Evolutionary conservation across 2,797 vertebrate genomes (phyloP).

Genomic region (Phyllotis vaccarum): DNA sequence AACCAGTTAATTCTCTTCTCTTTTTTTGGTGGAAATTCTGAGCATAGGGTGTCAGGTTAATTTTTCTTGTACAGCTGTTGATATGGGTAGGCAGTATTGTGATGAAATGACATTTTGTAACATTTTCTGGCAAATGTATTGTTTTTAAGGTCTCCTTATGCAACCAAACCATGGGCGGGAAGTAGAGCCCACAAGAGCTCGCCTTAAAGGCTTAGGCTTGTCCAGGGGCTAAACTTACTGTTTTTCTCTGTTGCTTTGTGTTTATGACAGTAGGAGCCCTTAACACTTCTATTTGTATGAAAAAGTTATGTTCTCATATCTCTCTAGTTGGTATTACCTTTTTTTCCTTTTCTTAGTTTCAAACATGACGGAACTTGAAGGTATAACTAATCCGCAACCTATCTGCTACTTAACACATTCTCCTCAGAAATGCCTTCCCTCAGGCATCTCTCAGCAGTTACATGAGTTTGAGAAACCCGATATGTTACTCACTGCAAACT

Average conservation of each 20-base stretch:
- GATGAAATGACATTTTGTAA: neutral
- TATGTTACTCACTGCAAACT: constrained; percentile 6
- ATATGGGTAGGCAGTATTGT: neutral
- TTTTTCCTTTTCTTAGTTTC: constrained; percentile 28
- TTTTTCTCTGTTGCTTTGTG: constrained; percentile 19
- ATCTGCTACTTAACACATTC: constrained; percentile 21
- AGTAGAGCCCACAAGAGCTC: neutral
- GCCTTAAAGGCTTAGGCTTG: neutral
- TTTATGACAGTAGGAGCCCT: neutral
- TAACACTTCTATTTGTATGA: constrained; percentile 31
- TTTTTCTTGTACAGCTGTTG: constrained; percentile 31
- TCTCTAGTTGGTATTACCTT: constrained; percentile 1
- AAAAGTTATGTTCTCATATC: constrained; percentile 3
- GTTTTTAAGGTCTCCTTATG: neutral
- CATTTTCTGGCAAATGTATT: neutral
- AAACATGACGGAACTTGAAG: constrained; percentile 55
- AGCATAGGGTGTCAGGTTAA: neutral
- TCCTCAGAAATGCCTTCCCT: constrained; percentile 2
- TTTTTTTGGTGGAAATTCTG: neutral
- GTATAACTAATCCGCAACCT: neutral
- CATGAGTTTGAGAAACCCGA: constrained; percentile 8
- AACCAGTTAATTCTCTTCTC: constrained; percentile 17
- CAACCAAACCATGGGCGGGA: neutral
- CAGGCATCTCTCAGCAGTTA: neutral
- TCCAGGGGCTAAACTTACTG: neutral